These are phyloP conservation scores for Cossypha niveicapilla DNA, from an alignment of 2,797 vertebrate species.

Conservation along the genomic window DNA sequence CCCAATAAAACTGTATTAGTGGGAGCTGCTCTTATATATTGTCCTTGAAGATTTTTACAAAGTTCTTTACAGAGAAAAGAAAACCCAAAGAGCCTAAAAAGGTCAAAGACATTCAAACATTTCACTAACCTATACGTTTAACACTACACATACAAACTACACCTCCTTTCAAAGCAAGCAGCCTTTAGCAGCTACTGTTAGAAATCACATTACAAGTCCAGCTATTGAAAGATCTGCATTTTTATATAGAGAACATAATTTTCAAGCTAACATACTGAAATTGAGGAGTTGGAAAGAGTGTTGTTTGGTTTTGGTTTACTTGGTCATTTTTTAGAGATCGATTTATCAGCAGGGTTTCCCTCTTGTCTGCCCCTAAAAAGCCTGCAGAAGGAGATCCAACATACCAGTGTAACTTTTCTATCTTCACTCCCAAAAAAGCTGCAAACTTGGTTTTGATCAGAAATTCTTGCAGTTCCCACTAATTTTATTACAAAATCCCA, in stretches of 20 bases:
- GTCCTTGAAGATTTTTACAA: background rate
- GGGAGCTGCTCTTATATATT: background rate
- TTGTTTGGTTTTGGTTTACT: background rate
- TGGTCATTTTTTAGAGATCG: background rate
- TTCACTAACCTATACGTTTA: background rate
- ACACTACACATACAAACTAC: background rate
- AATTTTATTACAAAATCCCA: background rate
- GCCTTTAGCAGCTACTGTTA: background rate
- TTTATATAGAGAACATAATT: background rate
- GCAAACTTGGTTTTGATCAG: background rate
- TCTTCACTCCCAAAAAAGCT: background rate
- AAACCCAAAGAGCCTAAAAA: background rate
- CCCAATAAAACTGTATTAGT: background rate
- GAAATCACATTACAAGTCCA: background rate
- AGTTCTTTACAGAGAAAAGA: background rate
- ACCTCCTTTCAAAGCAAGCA: background rate
- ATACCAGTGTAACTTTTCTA: background rate
- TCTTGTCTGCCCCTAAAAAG: background rate
- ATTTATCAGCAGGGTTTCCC: background rate
- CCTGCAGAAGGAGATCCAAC: background rate
- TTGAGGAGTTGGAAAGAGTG: accelerated
- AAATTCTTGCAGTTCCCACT: background rate
- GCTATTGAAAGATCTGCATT: background rate
- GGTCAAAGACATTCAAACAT: background rate
- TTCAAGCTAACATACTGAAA: background rate